These are phyloP conservation scores for Camelus dromedarius DNA, from an alignment of 2,113 vertebrate genomes.

Conservation along the genomic window DNA sequence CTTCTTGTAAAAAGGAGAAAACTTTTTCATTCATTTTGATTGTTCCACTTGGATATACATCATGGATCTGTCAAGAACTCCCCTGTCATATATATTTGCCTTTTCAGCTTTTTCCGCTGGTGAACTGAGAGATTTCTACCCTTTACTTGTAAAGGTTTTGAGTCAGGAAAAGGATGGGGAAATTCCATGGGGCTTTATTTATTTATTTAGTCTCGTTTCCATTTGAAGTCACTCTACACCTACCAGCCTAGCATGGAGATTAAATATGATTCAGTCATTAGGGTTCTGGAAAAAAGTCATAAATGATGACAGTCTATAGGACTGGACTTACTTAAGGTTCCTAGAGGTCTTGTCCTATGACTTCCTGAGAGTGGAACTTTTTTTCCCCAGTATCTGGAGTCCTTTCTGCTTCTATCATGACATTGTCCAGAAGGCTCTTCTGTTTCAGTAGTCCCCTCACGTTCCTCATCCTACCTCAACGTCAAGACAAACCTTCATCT, in stretches of 20 bases:
- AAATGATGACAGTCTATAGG: not conserved
- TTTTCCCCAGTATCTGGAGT: not conserved
- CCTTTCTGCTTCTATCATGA: not conserved
- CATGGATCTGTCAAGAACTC: not conserved
- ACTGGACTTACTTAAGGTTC: not conserved
- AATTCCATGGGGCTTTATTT: not conserved
- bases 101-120: not conserved
- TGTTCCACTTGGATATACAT: not conserved
- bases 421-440: not conserved
- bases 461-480: accelerated
- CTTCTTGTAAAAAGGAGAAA: not conserved
- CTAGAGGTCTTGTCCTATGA: not conserved
- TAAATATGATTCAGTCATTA: not conserved
- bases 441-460: not conserved
- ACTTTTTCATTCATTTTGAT: not conserved
- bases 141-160: not conserved
- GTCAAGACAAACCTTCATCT: not conserved
- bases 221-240: not conserved
- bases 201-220: not conserved
- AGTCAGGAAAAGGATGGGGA: not conserved
- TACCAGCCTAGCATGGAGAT: not conserved
- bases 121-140: not conserved
- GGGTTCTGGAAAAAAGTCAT: not conserved
- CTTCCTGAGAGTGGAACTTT: not conserved
- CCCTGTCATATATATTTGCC: not conserved